Conservation (phyloP, 2,113 vertebrate species). For the Epinephelus lanceolatus region DNA sequence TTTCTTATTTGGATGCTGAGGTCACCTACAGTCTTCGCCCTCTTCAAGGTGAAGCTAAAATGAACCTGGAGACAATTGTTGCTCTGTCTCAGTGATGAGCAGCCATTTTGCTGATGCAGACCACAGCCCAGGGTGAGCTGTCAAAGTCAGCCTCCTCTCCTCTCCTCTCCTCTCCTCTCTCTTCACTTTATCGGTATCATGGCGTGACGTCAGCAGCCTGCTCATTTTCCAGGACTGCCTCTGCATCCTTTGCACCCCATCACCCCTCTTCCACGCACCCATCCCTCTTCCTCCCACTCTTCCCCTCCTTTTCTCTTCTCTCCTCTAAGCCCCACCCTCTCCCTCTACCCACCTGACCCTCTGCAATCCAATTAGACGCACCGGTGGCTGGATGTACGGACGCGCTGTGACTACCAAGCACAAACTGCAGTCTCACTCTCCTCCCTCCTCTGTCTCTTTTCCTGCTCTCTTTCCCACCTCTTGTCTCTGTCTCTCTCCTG, state of each 20-base stretch:
- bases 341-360: slow-evolving; percentile 78
- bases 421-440: slow-evolving; percentile 83
- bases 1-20: not conserved
- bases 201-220: slow-evolving; percentile 69
- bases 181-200: slow-evolving; percentile 33
- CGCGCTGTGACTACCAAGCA: slow-evolving; percentile 80
- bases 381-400: slow-evolving; percentile 67
- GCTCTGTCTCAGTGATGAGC: slow-evolving; percentile 17
- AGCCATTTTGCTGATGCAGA: slow-evolving; percentile 73
- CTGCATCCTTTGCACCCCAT: slow-evolving; percentile 70
- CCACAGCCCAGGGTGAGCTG: slow-evolving; percentile 39
- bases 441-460: slow-evolving; percentile 65
- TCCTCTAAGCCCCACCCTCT: slow-evolving; percentile 63
- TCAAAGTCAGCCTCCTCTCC: slow-evolving; percentile 64
- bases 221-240: slow-evolving; percentile 69
- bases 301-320: slow-evolving; percentile 11
- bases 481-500: slow-evolving; percentile 56
- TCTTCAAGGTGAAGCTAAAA: slow-evolving; percentile 13
- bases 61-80: not conserved
- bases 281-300: not conserved
- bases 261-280: slow-evolving; percentile 48
- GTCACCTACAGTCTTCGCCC: not conserved
- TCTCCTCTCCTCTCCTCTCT: slow-evolving; percentile 27
- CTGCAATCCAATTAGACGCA: slow-evolving; percentile 78
- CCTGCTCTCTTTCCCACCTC: slow-evolving; percentile 65